Base-by-base conservation (phyloP, 2,888 invertebrate genomes). In the Dendrolimus houi region DNA sequence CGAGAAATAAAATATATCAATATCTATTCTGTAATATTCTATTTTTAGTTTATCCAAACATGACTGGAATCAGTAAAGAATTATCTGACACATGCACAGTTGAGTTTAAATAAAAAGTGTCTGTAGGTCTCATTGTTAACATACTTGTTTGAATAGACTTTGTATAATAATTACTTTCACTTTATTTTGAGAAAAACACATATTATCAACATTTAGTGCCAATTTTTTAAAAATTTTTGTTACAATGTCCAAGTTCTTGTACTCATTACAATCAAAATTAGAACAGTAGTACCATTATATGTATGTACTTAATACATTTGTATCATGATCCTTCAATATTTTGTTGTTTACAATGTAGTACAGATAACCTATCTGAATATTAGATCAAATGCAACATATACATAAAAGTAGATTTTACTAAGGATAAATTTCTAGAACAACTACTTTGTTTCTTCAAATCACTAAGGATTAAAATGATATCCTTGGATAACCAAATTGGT, bases 401-500 rank as follows among this genome's bases (percentile, higher is more conserved):
- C 47, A 47, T 47, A 47, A 47, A 47, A 47, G 9, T 47, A 47
- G 12, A 12, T 47, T 47, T 12, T 9, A 29, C 29, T 29, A 29
- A 29, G 6, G 0, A 29, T 6, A 29, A 3, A 29, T 29, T 29
- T 6, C 3, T 29, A 29, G 29, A 29, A 29, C 6, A 29, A 29
- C 29, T 29, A 29, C 29, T 29, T 29, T 29, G 29, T 6, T 47
- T 47, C 9, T 47, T 10, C 2, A 10, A 47, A 47, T 47, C 47
- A 47, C 47, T 47, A 47, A 47, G 47, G 12, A 47, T 0, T 29
- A 6, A 29, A 29, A 3, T 29, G 6, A 29, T 29, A 47, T 47
- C 47, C 47, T 10, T 47, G 47, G 29, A 47, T 9, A 60, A 64
- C 61, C 56, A 56, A 62, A 64, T 66, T 57, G 58, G 52, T 57